These are phyloP conservation scores for Leptinotarsa tumamoca DNA, from an alignment of 2,888 invertebrate species.

Conservation along the genomic window DNA sequence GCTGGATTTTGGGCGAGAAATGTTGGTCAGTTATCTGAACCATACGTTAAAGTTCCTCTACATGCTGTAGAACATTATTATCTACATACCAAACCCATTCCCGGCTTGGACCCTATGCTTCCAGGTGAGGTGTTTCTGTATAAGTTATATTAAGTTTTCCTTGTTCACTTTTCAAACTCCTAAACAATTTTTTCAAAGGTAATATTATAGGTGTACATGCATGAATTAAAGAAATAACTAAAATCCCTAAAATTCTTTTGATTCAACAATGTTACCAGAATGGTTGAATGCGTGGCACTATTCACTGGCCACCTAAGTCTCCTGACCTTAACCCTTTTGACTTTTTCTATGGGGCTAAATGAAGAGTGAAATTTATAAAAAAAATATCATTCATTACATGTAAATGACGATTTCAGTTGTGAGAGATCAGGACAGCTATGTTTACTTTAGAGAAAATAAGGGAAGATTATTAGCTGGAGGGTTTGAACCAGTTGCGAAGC, in stretches of 20 bases:
- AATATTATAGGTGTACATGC: too few relatives aligned
- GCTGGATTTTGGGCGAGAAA: conserved; percentile 95
- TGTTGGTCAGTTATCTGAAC: conserved; percentile 87
- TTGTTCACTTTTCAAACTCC: too few relatives aligned
- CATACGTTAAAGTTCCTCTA: conserved; percentile 89
- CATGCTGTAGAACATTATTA: conserved; percentile 95
- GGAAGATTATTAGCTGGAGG: conserved; percentile 91
- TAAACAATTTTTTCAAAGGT: too few relatives aligned
- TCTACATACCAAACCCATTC: conserved; percentile 86
- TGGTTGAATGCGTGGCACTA: too few relatives aligned
- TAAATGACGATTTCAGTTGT: conserved; percentile 71
- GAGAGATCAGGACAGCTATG: conserved; percentile 87
- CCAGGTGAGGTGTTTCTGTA: conserved; percentile 72
- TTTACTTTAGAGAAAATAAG: conserved; percentile 87
- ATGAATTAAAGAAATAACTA: too few relatives aligned
- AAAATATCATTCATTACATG: neutral
- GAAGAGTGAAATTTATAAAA: too few relatives aligned
- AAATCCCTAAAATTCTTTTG: too few relatives aligned
- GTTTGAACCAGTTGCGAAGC: conserved; percentile 91
- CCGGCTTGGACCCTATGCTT: conserved; percentile 81
- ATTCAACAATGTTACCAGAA: too few relatives aligned
- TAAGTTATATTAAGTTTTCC: neutral
- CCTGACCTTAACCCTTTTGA: too few relatives aligned
- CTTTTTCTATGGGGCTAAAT: too few relatives aligned
- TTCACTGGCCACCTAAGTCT: too few relatives aligned